Evolutionary conservation across 2,113 vertebrate species (phyloP), one percentile per base, ranked within the genome.

Genomic region (Spea multiplicata): DNA sequence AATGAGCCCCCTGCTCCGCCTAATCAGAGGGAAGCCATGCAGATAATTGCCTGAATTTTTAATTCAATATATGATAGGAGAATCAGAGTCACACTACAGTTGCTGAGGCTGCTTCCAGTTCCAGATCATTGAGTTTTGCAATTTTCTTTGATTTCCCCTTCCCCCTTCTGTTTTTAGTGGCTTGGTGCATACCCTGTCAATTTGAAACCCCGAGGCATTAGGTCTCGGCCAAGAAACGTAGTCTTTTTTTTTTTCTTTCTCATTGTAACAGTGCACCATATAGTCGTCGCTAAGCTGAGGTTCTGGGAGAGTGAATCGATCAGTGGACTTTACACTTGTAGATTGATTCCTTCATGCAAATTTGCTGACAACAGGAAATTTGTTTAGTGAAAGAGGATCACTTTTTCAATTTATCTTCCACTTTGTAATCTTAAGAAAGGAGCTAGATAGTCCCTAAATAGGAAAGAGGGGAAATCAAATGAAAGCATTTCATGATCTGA

Each of bases 1-100:
- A 96, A 98, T 97, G 90, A 96, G 91, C 84, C 83, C 91, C 76
- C 85, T 87, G 93, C 93, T 93, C 84, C 44, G 90, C 88, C 93
- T 93, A 91, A 93, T 92, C 90, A 88, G 91, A 88, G 94, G 93
- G 93, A 97, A 97, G 91, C 95, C 92, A 96, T 94, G 96, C 96
- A 96, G 92, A 92, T 96, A 96, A 96, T 98, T 96, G 93, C 94
- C 84, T 93, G 94, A 93, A 96, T 96, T 93, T 94, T 92, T 95
- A 95, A 95, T 93, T 93, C 89, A 76, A 86, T 88, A 91, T 88
- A 91, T 91, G 92, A 93, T 92, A 91, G 88, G 87, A 86, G 89
- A 91, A 90, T 91, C 89, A 91, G 90, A 93, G 91, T 94, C 92
- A 92, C 90, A 90, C 90, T 88, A 87, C 88, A 81, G 88, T 89